Evolutionary conservation across 2,797 vertebrate species (phyloP).

Genomic region (Todus mexicanus): DNA sequence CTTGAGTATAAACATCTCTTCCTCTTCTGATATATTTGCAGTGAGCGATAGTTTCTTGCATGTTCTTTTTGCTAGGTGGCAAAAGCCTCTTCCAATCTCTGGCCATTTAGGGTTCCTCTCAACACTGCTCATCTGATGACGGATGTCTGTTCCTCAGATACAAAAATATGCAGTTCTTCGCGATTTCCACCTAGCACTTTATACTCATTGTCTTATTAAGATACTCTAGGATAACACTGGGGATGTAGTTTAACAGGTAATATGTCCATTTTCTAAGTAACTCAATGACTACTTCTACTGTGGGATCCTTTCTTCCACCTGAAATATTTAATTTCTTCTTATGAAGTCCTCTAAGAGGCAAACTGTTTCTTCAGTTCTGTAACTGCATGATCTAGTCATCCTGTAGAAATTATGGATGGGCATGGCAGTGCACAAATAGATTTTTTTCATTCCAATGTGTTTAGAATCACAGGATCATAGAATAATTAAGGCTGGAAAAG

Average conservation of each 20-base stretch:
- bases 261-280: neutral
- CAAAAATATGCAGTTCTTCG: neutral
- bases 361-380: neutral
- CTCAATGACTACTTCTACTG: neutral
- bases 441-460: neutral
- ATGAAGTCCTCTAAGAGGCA: neutral
- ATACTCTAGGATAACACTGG: neutral
- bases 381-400: neutral
- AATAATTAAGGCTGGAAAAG: no score
- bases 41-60: accelerated
- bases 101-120: neutral
- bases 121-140: neutral
- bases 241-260: neutral
- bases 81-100: neutral
- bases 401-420: neutral
- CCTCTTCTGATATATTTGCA: neutral
- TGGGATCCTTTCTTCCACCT: neutral
- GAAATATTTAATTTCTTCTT: neutral
- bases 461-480: no score
- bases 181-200: neutral
- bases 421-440: neutral
- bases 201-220: neutral
- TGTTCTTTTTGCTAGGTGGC: neutral
- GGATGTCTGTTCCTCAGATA: neutral
- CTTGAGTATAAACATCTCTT: neutral